Evolutionary conservation across 92 coral and sea anemone genomes (phyloP).

Genomic region (Diadumene lineata): DNA sequence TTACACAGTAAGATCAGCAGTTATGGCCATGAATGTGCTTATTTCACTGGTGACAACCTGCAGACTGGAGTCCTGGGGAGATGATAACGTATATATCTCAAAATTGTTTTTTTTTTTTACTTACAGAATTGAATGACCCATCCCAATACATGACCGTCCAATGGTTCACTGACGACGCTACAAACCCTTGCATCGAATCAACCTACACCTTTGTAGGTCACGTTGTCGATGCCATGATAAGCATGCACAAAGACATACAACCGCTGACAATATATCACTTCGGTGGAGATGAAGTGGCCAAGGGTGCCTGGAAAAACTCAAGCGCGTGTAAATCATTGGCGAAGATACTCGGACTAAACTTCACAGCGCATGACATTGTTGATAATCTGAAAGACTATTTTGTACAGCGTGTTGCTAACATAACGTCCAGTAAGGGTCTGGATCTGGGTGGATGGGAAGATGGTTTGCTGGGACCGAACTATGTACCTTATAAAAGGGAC

Average conservation of each 20-base stretch:
- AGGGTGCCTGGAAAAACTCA: slow-evolving; percentile 89
- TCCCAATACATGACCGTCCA: slow-evolving; percentile 73
- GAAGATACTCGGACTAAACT: slow-evolving; percentile 41
- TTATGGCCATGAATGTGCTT: too few species aligned
- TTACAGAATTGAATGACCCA: slow-evolving; percentile 52
- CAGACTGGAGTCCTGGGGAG: too few species aligned
- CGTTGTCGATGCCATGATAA: slow-evolving; percentile 60
- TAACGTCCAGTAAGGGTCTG: slow-evolving; percentile 57
- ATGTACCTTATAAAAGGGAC: slow-evolving; percentile 64
- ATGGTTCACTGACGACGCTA: slow-evolving; percentile 72
- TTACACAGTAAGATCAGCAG: too few species aligned
- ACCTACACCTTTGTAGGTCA: slow-evolving; percentile 72
- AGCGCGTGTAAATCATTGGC: slow-evolving; percentile 61
- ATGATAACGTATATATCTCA: too few species aligned
- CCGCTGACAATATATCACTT: slow-evolving; percentile 82
- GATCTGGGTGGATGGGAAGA: slow-evolving; percentile 98
- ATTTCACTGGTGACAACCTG: too few species aligned
- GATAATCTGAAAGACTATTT: slow-evolving; percentile 75
- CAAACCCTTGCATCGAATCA: slow-evolving; percentile 81
- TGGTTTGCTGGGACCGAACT: slow-evolving; percentile 63
- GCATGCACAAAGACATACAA: slow-evolving; percentile 62
- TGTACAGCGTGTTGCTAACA: slow-evolving; percentile 83
- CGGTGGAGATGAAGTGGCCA: slow-evolving; percentile 91
- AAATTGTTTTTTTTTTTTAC: slow-evolving; percentile 40
- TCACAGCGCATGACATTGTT: slow-evolving; percentile 34